Evolutionary conservation across 2,113 vertebrate species (phyloP).

Genomic region (Stictonetta naevosa): DNA sequence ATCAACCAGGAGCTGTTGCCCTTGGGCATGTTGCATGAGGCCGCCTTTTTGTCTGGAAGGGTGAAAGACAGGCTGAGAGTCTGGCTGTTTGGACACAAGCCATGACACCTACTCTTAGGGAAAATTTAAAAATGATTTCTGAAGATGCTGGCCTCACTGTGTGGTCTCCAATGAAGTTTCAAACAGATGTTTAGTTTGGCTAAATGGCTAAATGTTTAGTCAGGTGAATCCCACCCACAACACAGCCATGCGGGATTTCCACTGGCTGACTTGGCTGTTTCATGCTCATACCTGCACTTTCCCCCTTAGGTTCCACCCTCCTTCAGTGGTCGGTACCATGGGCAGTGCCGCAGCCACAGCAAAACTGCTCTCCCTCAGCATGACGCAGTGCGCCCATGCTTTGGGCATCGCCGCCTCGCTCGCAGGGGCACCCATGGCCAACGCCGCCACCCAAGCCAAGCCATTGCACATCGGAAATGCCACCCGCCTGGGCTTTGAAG

Average conservation of each 20-base stretch:
- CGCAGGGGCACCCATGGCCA: conserved; percentile 90
- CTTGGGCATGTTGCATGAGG: neutral
- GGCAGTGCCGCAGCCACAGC: conserved; percentile 87
- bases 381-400: conserved; percentile 78
- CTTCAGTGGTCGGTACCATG: conserved; percentile 88
- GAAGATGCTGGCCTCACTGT: neutral
- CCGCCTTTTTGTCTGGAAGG: neutral
- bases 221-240: neutral
- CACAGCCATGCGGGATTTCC: neutral
- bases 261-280: accelerated
- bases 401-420: conserved; percentile 87
- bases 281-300: neutral
- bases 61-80: neutral
- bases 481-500: conserved; percentile 85
- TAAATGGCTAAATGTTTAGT: neutral
- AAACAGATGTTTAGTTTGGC: neutral
- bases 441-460: conserved; percentile 90
- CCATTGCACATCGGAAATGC: conserved; percentile 88
- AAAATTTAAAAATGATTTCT: neutral
- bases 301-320: conserved; percentile 86
- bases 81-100: neutral
- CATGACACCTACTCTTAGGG: neutral
- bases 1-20: neutral
- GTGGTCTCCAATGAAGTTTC: neutral
- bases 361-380: conserved; percentile 80